Evolutionary conservation across 2,113 vertebrate genomes (phyloP), one percentile per base, ranked within the genome.

Genomic region (Hyperoodon ampullatus): DNA sequence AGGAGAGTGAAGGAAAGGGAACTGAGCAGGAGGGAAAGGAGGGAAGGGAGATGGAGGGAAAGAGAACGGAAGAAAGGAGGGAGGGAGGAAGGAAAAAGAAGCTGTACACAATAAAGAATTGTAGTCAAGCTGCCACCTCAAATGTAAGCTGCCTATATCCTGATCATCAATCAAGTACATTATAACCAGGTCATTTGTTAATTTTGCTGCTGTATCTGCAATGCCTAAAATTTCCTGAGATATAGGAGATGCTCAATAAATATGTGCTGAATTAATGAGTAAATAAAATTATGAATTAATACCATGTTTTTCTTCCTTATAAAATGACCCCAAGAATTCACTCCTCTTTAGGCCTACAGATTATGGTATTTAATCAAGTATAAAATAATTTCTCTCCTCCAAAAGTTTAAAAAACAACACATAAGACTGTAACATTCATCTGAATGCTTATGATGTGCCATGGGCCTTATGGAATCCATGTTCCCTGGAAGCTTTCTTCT

Each of bases 251-350:
- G 35, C 19, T 50, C 39, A 53, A 18, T 30, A 78, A 80, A 53
- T 55, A 53, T 7, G 21, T 30, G 30, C 24, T 61, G 26, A 53
- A 21, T 42, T 39, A 72, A 61, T 71, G 77, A 95, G 72, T 30
- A 82, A 93, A 65, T 81, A 44, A 91, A 89, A 93, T 65, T 33
- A 80, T 81, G 23, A 71, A 88, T 92, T 66, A 94, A 92, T 66
- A 55, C 1, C 19, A 53, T 28, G 14, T 53, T 26, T 94, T 92
- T 80, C 24, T 85, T 89, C 24, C 24, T 58, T 47, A 70, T 50
- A 70, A 94, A 93, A 89, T 87, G 58, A 87, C 55, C 50, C 35
- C 28, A 75, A 84, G 39, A 91, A 90, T 23, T 78, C 60, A 87
- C 65, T 87, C 82, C 66, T 85, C 44, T 13, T 14, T 87, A 39